phyloP scores from a whole-genome alignment of 2,888 invertebrate species.

The Chymomyza procnemis region DNA sequence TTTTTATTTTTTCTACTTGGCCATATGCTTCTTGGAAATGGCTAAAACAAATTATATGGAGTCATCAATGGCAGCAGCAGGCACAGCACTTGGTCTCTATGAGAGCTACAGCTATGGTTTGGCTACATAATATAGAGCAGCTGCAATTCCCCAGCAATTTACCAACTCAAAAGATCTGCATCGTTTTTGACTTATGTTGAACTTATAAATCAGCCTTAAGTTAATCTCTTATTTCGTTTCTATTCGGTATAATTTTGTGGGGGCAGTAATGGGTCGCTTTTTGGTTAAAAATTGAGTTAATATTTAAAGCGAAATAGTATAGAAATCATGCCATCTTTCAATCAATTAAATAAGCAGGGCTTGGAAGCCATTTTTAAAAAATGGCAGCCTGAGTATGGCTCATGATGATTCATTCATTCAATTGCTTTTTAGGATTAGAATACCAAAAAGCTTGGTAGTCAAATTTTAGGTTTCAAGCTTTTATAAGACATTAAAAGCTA shows the following conservation, averaged over 20 bases:
- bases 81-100: not conserved
- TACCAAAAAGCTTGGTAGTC: too few relatives aligned
- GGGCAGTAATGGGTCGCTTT: too few relatives aligned
- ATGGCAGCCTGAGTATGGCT: too few relatives aligned
- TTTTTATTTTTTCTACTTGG: slow-evolving; percentile 43
- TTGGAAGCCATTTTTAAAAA: too few relatives aligned
- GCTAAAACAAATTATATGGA: slow-evolving; percentile 62
- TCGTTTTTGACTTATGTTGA: not conserved
- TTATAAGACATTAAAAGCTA: too few relatives aligned
- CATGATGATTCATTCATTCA: too few relatives aligned
- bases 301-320: too few relatives aligned
- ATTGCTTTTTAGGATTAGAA: too few relatives aligned
- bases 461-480: too few relatives aligned
- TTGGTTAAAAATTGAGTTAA: too few relatives aligned
- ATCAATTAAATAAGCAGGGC: too few relatives aligned
- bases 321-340: too few relatives aligned
- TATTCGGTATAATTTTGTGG: not conserved
- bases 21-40: slow-evolving; percentile 21
- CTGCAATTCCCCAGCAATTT: not conserved
- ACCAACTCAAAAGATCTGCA: not conserved
- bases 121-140: not conserved
- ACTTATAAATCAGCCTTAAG: not conserved
- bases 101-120: not conserved
- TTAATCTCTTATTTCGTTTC: not conserved
- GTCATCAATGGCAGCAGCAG: slow-evolving; percentile 67